Conservation (phyloP, 2,113 vertebrate genomes). For the Dascyllus trimaculatus region DNA sequence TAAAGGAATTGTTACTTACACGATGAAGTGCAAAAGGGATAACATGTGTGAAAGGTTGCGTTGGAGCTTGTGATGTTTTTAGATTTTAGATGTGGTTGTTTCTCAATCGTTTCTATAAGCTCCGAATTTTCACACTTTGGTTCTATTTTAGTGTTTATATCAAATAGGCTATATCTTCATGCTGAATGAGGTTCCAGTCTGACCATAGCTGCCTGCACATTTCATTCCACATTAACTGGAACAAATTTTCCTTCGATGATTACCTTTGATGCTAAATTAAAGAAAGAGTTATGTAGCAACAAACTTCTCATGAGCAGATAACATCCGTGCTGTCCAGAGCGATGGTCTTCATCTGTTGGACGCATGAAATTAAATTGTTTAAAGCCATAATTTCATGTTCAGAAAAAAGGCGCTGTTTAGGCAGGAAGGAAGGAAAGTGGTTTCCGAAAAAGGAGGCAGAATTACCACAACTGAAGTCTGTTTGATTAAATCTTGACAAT, state of each 20-base stretch:
- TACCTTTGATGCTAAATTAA: slow-evolving; percentile 17
- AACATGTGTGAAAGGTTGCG: background rate
- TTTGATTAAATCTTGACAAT: slow-evolving; percentile 41
- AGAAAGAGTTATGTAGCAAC: slow-evolving; percentile 25
- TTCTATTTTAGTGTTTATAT: background rate
- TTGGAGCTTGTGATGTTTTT: background rate
- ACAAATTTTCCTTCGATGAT: slow-evolving; percentile 2
- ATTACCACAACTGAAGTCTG: slow-evolving; percentile 19
- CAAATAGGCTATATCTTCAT: slow-evolving; percentile 1
- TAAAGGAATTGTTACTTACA: too few species aligned
- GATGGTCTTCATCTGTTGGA: slow-evolving; percentile 45
- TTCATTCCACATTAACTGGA: slow-evolving; percentile 20
- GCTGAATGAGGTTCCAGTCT: background rate
- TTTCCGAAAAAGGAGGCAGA: slow-evolving; percentile 20
- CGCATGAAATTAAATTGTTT: slow-evolving; percentile 52
- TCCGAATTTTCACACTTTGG: too few species aligned
- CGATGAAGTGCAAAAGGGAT: background rate
- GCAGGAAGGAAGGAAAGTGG: slow-evolving; percentile 15
- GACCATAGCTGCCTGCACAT: background rate
- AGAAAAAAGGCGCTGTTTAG: slow-evolving; percentile 26
- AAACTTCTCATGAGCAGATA: slow-evolving; percentile 30
- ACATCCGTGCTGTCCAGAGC: slow-evolving; percentile 39
- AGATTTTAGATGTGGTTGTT: background rate
- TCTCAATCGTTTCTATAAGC: background rate
- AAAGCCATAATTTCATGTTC: slow-evolving; percentile 21